A percentile compares a stretch with the other conserved stretches of the same genome.
phyloP scores from a whole-genome alignment of 2,797 vertebrate genomes.

The Cottoperca gobio region DNA sequence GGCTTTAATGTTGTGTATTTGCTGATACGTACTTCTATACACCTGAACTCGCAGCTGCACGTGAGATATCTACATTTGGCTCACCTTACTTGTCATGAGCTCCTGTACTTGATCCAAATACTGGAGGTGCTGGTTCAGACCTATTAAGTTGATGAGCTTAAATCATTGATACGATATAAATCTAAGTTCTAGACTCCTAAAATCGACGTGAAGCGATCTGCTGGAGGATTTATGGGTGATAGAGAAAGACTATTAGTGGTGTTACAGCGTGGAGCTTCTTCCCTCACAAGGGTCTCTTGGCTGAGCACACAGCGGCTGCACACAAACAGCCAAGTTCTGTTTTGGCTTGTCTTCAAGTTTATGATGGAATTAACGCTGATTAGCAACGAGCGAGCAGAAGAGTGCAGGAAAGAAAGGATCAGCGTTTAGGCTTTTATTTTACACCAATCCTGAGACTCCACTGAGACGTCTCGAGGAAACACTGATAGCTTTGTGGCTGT shows the following conservation, averaged over 20 bases:
- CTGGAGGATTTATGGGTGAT: too few species aligned
- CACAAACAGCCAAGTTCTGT: neutral
- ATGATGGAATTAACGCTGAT: neutral
- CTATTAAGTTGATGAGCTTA: neutral
- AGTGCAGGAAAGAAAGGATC: neutral
- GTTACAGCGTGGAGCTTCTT: neutral
- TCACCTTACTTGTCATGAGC: neutral
- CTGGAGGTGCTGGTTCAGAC: neutral
- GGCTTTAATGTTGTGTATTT: too few species aligned
- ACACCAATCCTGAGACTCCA: neutral
- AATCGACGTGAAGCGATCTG: neutral
- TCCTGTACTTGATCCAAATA: neutral
- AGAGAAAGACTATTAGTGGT: too few species aligned
- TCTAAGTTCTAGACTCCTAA: neutral
- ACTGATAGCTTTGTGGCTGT: neutral
- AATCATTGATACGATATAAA: neutral
- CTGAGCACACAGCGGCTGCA: neutral
- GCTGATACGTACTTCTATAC: too few species aligned
- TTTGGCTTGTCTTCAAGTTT: slow-evolving; percentile 1
- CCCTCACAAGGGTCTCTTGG: neutral
- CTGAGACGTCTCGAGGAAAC: neutral
- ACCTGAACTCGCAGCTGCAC: neutral
- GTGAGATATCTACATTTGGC: neutral
- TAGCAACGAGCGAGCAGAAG: neutral
- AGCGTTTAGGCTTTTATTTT: neutral